A percentile compares a stretch with the other conserved stretches of the same genome.
Evolutionary conservation across 2,888 invertebrate species (phyloP).

Genomic region (Diabrotica balteata): DNA sequence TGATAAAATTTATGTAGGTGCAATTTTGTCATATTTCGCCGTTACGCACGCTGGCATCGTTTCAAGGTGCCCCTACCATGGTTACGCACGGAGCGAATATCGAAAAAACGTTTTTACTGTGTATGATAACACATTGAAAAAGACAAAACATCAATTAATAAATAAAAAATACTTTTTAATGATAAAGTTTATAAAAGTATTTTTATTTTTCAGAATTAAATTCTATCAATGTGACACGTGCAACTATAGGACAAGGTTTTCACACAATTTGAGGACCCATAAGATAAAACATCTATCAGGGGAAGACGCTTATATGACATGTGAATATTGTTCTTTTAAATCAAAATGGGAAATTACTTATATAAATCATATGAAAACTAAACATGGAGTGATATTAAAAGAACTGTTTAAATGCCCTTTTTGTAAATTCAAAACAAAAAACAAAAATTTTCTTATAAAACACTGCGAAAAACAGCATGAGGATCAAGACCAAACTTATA

Average conservation of each 20-base stretch:
- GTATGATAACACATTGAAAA: no score
- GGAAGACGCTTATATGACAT: conserved; percentile 30
- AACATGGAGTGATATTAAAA: conserved; percentile 31
- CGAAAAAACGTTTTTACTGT: no score
- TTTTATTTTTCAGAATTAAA: conserved; percentile 29
- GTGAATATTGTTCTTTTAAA: conserved; percentile 35
- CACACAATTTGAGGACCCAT: conserved; percentile 35
- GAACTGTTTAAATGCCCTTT: conserved; percentile 27
- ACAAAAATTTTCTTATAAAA: conserved; percentile 26
- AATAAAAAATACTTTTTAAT: no score
- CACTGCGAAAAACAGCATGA: conserved; percentile 32
- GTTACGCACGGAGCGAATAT: no score
- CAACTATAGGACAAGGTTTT: conserved; percentile 35
- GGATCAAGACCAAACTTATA: conserved; percentile 15
- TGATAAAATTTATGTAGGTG: no score
- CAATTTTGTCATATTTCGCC: no score
- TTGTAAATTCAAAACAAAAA: conserved; percentile 36
- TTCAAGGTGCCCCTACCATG: no score
- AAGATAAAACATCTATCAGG: conserved; percentile 37
- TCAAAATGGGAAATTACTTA: conserved; percentile 39
- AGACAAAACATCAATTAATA: no score
- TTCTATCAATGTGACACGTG: conserved; percentile 32
- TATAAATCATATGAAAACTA: conserved; percentile 35
- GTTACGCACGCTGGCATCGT: no score
- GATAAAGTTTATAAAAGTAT: no score